phyloP scores from a whole-genome alignment of 2,113 vertebrate species.

The Bolborhynchus lineola region DNA sequence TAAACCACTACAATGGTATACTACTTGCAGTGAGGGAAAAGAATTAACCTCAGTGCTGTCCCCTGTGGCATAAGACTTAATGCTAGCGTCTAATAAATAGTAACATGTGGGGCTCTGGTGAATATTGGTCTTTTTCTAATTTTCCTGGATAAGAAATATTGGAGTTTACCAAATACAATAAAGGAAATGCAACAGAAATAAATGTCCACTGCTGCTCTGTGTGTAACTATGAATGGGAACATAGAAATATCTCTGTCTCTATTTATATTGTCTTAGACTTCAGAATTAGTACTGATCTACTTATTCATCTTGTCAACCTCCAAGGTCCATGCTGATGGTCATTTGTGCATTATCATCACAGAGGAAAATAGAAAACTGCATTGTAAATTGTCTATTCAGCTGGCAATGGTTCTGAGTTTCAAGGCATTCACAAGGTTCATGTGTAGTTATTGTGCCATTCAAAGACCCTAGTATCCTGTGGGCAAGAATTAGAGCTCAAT shows the following conservation, averaged over 20 bases:
- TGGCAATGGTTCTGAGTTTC: neutral
- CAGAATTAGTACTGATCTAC: neutral
- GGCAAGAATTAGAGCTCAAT: neutral
- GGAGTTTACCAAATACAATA: neutral
- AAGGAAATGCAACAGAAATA: neutral
- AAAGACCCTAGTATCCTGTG: neutral
- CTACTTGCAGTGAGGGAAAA: neutral
- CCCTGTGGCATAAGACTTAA: neutral
- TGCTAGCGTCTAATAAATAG: neutral
- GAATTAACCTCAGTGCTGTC: neutral
- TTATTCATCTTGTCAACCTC: neutral
- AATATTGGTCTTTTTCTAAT: neutral
- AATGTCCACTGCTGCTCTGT: neutral
- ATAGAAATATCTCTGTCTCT: neutral
- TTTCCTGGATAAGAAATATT: neutral
- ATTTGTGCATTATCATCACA: neutral
- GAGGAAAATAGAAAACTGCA: neutral
- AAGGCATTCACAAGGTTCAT: neutral
- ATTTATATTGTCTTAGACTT: neutral
- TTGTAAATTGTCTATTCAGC: neutral
- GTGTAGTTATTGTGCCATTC: neutral
- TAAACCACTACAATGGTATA: too few species aligned
- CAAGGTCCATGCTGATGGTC: neutral
- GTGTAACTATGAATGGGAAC: neutral
- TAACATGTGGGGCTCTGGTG: neutral